Evolutionary conservation across 2,888 invertebrate species (phyloP).

Genomic region (Andricus quercusramuli): DNA sequence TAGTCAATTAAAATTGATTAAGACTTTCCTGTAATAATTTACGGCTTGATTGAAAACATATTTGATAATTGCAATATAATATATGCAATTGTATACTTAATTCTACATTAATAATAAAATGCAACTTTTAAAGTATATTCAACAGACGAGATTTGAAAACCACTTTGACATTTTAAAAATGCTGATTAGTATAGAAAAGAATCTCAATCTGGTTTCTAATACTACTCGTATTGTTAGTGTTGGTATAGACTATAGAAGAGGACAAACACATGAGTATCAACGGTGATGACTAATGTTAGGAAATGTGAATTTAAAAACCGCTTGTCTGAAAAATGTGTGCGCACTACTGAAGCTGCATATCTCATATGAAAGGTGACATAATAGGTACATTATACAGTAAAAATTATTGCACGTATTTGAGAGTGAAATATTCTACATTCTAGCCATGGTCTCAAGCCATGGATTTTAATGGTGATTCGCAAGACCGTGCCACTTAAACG

Average conservation of each 20-base stretch:
- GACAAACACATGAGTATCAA: slow-evolving; percentile 32
- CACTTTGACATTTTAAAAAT: slow-evolving; percentile 2
- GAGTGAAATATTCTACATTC: slow-evolving; percentile 67
- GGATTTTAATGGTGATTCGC: slow-evolving; percentile 75
- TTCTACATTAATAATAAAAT: too few relatives aligned
- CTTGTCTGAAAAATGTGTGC: slow-evolving; percentile 62
- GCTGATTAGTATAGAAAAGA: slow-evolving; percentile 2
- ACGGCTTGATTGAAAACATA: background rate
- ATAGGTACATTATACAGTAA: slow-evolving; percentile 51
- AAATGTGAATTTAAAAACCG: slow-evolving; percentile 25
- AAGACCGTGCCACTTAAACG: slow-evolving; percentile 64
- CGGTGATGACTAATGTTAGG: slow-evolving; percentile 23
- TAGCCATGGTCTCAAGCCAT: slow-evolving; percentile 77
- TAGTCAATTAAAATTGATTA: slow-evolving; percentile 19
- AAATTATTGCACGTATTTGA: slow-evolving; percentile 60
- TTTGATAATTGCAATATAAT: too few relatives aligned
- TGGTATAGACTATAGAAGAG: slow-evolving; percentile 32
- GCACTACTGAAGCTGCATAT: slow-evolving; percentile 74
- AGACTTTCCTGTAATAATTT: background rate
- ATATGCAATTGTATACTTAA: too few relatives aligned
- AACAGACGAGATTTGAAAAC: slow-evolving; percentile 17
- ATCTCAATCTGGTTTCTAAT: slow-evolving; percentile 7
- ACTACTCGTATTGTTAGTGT: slow-evolving; percentile 28
- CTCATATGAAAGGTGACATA: slow-evolving; percentile 58
- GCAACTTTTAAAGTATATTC: background rate